Conservation (phyloP, 2,797 vertebrate genomes). For the Gila robusta region DNA sequence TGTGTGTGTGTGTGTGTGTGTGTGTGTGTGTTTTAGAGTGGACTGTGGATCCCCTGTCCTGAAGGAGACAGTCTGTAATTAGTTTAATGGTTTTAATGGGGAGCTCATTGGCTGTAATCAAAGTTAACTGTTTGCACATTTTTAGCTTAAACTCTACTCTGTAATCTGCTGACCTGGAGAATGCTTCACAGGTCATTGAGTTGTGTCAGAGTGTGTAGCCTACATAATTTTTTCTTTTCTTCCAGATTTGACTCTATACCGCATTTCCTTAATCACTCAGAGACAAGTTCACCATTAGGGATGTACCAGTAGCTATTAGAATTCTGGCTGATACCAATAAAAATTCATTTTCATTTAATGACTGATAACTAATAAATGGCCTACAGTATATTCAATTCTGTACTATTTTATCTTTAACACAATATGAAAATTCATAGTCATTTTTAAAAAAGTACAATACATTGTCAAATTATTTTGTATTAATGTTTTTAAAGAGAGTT, state of each 20-base stretch:
- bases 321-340: neutral
- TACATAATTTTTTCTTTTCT: neutral
- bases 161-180: conserved; percentile 31
- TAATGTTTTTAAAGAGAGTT: neutral
- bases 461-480: no score
- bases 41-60: conserved; percentile 40
- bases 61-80: conserved; percentile 38
- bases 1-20: no score
- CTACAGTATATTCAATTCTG: no score
- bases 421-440: neutral
- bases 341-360: neutral
- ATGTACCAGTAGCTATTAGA: neutral
- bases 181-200: conserved; percentile 9
- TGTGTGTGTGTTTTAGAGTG: neutral
- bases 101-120: conserved; percentile 45
- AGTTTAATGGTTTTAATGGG: conserved; percentile 54
- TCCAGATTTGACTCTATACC: neutral
- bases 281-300: neutral
- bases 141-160: conserved; percentile 32
- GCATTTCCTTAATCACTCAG: neutral
- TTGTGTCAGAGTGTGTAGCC: neutral
- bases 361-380: neutral
- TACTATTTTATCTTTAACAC: no score
- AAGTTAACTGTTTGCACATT: conserved; percentile 51
- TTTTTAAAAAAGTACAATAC: neutral